Conservation (phyloP, 2,888 invertebrate genomes). For the Labia minor region DNA sequence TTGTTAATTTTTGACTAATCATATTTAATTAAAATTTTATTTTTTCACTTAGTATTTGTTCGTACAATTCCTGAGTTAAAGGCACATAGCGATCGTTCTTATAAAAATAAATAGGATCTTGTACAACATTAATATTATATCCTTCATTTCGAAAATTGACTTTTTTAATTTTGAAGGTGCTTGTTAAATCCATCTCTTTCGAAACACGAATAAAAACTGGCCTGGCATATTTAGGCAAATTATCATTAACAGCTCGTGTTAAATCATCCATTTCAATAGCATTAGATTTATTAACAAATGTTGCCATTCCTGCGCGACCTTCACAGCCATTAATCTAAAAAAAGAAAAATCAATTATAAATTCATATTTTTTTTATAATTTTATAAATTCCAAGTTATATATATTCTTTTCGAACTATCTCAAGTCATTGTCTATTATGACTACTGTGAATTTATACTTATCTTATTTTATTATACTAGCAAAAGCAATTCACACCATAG, state of each 20-base stretch:
- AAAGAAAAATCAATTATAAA: slow-evolving; percentile 22
- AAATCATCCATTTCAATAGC: slow-evolving; percentile 48
- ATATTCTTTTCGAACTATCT: too few species aligned
- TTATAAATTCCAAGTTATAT: too few species aligned
- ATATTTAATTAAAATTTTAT: too few species aligned
- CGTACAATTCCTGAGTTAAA: slow-evolving; percentile 33
- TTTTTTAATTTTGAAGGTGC: slow-evolving; percentile 90
- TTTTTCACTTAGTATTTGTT: slow-evolving; percentile 59
- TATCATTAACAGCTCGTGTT: slow-evolving; percentile 53
- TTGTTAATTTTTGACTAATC: too few species aligned
- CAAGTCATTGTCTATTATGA: too few species aligned
- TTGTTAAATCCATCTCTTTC: slow-evolving; percentile 59
- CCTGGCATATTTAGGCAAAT: slow-evolving; percentile 74
- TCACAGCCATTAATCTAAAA: slow-evolving; percentile 62
- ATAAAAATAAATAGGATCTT: slow-evolving; percentile 45
- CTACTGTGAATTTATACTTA: too few species aligned
- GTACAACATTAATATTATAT: slow-evolving; percentile 56
- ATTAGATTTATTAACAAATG: slow-evolving; percentile 60
- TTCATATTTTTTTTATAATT: too few species aligned
- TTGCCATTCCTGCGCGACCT: slow-evolving; percentile 90
- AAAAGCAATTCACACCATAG: too few species aligned
- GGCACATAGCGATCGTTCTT: slow-evolving; percentile 35
- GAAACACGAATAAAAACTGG: slow-evolving; percentile 79
- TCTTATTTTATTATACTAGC: too few species aligned
- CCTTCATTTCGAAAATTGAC: slow-evolving; percentile 74